These are phyloP conservation scores for Eubasilissa regina DNA, from an alignment of 1,140 invertebrate genomes.

Conservation along the genomic window DNA sequence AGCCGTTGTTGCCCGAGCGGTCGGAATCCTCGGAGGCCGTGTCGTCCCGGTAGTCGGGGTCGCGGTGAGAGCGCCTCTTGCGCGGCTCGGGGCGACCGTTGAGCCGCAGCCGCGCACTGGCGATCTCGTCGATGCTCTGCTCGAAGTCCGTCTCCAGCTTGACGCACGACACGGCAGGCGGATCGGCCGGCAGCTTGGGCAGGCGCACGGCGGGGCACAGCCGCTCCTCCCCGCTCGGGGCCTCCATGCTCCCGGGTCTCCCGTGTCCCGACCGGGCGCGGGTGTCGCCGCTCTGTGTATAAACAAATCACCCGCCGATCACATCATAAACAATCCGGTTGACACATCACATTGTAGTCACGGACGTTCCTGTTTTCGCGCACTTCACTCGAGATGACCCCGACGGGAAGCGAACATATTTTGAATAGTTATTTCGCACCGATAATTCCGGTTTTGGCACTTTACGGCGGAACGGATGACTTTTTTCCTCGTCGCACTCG, in stretches of 20 bases:
- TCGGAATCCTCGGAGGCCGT: slow-evolving; percentile 61
- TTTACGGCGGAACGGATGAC: slow-evolving; percentile 44
- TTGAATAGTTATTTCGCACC: slow-evolving; percentile 44
- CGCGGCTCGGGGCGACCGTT: slow-evolving; percentile 65
- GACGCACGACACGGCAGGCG: slow-evolving; percentile 64
- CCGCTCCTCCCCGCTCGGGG: slow-evolving; percentile 60
- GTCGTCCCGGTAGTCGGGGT: slow-evolving; percentile 30
- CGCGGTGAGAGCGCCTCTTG: slow-evolving; percentile 59
- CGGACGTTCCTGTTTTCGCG: slow-evolving; percentile 41
- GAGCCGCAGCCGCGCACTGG: slow-evolving; percentile 65
- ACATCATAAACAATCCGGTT: slow-evolving; percentile 73
- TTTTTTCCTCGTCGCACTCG: slow-evolving; percentile 63
- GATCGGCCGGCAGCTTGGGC: slow-evolving; percentile 62
- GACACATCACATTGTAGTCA: slow-evolving; percentile 73
- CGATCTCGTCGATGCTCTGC: slow-evolving; percentile 70
- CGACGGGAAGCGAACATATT: slow-evolving; percentile 48
- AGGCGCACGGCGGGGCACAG: slow-evolving; percentile 17
- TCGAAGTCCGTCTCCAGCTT: slow-evolving; percentile 72
- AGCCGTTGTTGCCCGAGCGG: slow-evolving; percentile 62
- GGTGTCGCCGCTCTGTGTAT: slow-evolving; percentile 68
- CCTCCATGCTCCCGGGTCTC: slow-evolving; percentile 62
- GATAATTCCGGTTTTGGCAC: slow-evolving; percentile 48
- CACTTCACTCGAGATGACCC: slow-evolving; percentile 64
- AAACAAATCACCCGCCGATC: slow-evolving; percentile 59
- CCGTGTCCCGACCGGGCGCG: slow-evolving; percentile 56